These are phyloP conservation scores for Cardiocondyla obscurior DNA, from an alignment of 1,140 invertebrate species.

Conservation along the genomic window DNA sequence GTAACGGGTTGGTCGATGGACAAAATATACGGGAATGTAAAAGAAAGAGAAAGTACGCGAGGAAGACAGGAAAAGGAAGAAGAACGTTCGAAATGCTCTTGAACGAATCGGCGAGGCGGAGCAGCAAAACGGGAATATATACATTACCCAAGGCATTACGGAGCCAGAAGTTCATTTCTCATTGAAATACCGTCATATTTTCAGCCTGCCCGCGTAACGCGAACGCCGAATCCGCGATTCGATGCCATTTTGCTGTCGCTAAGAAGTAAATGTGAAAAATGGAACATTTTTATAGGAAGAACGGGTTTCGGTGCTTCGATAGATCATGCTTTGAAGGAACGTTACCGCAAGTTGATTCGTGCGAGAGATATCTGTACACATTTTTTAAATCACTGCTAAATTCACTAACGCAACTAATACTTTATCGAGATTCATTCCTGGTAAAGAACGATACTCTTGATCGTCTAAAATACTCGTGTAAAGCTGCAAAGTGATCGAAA, in stretches of 20 bases:
- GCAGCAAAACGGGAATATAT: slow-evolving; percentile 34
- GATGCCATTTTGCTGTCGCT: slow-evolving; percentile 29
- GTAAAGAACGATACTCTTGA: background rate
- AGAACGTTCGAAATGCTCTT: slow-evolving; percentile 38
- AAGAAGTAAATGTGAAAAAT: slow-evolving; percentile 62
- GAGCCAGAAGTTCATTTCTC: slow-evolving; percentile 64
- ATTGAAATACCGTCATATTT: slow-evolving; percentile 71
- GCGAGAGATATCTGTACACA: background rate
- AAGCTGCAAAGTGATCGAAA: no score
- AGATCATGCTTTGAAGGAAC: slow-evolving; percentile 25
- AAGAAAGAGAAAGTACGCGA: background rate
- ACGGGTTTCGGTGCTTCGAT: background rate
- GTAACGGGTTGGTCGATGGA: background rate
- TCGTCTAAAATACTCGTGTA: no score
- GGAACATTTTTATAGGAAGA: slow-evolving; percentile 32
- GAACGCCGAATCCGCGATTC: slow-evolving; percentile 60
- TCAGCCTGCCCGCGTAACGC: slow-evolving; percentile 53
- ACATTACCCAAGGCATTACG: background rate
- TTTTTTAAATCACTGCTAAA: background rate
- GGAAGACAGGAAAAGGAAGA: background rate
- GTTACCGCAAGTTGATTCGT: background rate
- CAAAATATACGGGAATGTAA: background rate
- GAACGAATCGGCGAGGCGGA: slow-evolving; percentile 40
- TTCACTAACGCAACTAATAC: background rate
- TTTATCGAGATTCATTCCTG: background rate